Percentiles rank a stretch among this genome's conserved stretches.
Evolutionary conservation across 2,797 vertebrate genomes (phyloP).

Genomic region (Mormyrops attenuatus): DNA sequence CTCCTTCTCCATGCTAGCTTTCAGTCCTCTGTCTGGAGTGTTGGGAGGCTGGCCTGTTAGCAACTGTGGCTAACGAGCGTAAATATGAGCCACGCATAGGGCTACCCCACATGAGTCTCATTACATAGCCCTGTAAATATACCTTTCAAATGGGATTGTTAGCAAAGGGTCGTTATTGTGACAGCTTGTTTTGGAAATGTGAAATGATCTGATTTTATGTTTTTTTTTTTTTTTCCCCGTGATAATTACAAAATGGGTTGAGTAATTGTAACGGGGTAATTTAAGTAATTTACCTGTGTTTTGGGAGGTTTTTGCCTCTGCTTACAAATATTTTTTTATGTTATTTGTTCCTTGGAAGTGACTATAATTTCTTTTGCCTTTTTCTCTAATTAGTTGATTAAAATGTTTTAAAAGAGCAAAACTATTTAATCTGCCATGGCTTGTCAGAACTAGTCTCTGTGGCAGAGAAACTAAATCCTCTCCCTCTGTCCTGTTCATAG

Average conservation of each 20-base stretch:
- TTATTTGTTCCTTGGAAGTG: constrained; percentile 35
- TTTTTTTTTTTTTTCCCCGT: constrained; percentile 27
- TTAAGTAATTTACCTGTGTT: constrained; percentile 41
- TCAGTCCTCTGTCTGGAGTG: not conserved
- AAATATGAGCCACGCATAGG: not conserved
- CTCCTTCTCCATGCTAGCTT: not conserved
- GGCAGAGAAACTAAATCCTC: constrained; percentile 54
- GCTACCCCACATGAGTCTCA: not conserved
- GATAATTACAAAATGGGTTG: constrained; percentile 40
- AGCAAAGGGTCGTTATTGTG: constrained; percentile 37
- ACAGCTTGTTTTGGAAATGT: constrained; percentile 19
- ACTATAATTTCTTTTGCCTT: constrained; percentile 34
- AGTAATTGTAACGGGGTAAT: constrained; percentile 33
- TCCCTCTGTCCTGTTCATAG: constrained; percentile 42
- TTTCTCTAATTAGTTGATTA: constrained; percentile 43
- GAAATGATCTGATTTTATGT: constrained; percentile 25
- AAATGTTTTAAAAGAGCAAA: constrained; percentile 30
- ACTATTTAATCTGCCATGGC: constrained; percentile 35
- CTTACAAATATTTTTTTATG: constrained; percentile 51
- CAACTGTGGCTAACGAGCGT: not conserved
- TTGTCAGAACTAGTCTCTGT: constrained; percentile 36
- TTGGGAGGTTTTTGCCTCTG: constrained; percentile 38
- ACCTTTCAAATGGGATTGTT: not conserved
- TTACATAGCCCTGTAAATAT: not conserved
- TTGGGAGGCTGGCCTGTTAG: not conserved